These are phyloP conservation scores for Cantharis rustica DNA, from an alignment of 2,888 invertebrate species.

Conservation along the genomic window DNA sequence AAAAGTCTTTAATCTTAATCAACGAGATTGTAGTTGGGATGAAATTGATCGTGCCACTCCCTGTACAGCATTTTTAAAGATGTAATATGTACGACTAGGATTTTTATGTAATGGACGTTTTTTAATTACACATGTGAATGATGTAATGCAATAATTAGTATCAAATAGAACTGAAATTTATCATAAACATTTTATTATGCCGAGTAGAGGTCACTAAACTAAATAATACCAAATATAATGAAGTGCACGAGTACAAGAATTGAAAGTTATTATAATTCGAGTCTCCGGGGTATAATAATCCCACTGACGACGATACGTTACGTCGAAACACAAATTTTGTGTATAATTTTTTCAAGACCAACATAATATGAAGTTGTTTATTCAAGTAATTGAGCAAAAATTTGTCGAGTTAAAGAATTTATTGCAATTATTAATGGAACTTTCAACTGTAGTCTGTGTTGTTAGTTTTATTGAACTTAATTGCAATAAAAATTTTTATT, in stretches of 20 bases:
- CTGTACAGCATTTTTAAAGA: neutral
- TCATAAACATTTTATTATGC: neutral
- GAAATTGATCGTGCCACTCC: neutral
- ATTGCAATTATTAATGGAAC: neutral
- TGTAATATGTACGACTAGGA: neutral
- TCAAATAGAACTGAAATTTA: neutral
- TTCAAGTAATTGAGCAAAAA: neutral
- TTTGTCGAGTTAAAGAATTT: neutral
- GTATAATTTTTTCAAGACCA: neutral
- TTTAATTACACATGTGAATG: neutral
- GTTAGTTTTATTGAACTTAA: neutral
- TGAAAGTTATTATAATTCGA: neutral
- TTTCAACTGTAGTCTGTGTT: neutral
- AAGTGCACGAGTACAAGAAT: neutral
- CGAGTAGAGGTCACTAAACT: neutral
- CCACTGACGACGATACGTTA: neutral
- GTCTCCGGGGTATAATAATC: neutral
- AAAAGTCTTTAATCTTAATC: neutral
- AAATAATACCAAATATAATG: neutral
- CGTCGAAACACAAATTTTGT: neutral
- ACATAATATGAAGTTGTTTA: neutral
- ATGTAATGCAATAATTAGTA: neutral
- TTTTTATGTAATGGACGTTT: neutral
- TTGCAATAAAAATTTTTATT: neutral
- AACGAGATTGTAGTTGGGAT: neutral